Base-by-base conservation (phyloP, 2,888 invertebrate genomes). In the Apamea epomidion region DNA sequence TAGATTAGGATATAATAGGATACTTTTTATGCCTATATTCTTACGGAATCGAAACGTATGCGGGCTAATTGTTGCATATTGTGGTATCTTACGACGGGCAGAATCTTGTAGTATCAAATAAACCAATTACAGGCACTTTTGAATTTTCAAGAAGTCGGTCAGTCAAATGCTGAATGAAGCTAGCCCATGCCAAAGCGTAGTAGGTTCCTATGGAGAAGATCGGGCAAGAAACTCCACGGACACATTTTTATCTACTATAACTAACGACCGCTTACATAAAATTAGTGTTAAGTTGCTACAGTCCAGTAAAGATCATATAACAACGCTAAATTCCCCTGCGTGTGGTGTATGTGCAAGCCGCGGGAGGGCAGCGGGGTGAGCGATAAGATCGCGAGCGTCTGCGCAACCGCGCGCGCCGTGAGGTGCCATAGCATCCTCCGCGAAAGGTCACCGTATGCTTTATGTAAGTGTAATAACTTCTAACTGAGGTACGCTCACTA, bases 401-500 rank as follows among this genome's bases (percentile, higher is more conserved):
- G 93, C 92, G 92, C 93, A 94, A 94, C 91, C 90, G 89, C 85
- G 90, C 90, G 90, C 91, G 86, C 86, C 87, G 93, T 92, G 93
- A 95, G 94, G 94, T 95, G 92, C 92, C 92, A 85, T 79, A 83
- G 91, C 95, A 95, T 96, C 95, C 94, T 95, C 94, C 82, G 90
- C 92, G 90, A 97, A 97, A 97, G 97, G 96, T 97, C 96, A 94
- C 81, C 89, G 83, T 87, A 89, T 83, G 89, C 79, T 91, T 94
- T 94, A 94, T 92, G 91, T 93, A 94, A 94, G 91, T 89, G 88
- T 85, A 90, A 89, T 90, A 90, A 90, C 82, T 82, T 88, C 90
- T 87, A 85, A 89, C 87, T 83, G 80, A 84, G 83, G 86, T 80
- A 72, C 81, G 73, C 68, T 83, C 60, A 70, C 69, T 71, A 80